A percentile compares a stretch with the other conserved stretches of the same genome.
Conservation (phyloP, 2,113 vertebrate genomes). For the Ginglymostoma cirratum region DNA sequence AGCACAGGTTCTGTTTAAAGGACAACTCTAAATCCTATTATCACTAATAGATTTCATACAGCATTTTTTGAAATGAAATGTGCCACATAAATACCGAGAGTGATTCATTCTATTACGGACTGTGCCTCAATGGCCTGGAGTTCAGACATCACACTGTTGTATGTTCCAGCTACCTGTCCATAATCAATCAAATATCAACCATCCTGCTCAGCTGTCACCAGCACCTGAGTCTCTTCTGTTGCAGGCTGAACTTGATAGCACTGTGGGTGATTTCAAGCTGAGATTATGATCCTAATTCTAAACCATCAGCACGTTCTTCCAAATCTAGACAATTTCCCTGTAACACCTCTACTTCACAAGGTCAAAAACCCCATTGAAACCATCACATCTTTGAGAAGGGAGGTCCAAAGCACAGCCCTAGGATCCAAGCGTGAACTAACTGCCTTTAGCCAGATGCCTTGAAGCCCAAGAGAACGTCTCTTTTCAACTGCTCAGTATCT, state of each 20-base stretch:
- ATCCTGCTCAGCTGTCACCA: neutral
- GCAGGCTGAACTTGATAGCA: neutral
- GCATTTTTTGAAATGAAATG: neutral
- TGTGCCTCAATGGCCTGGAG: neutral
- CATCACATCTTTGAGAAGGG: neutral
- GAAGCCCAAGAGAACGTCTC: neutral
- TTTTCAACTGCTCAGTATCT: neutral
- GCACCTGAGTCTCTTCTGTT: neutral
- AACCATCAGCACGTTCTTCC: neutral
- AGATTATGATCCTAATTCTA: neutral
- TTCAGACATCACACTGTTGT: neutral
- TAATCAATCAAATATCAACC: neutral
- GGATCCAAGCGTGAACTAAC: neutral
- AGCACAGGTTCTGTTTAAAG: conserved; percentile 22
- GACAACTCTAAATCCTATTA: conserved; percentile 19
- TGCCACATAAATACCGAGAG: neutral
- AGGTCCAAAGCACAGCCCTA: neutral
- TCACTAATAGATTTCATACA: conserved; percentile 23
- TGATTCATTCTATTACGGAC: neutral
- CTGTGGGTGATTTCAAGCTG: neutral
- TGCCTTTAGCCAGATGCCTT: neutral
- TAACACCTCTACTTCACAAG: neutral
- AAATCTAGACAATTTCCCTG: neutral
- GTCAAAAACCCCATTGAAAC: neutral
- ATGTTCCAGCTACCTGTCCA: neutral